phyloP scores from a whole-genome alignment of 1,140 invertebrate species.

The Scaptomyza montana region DNA sequence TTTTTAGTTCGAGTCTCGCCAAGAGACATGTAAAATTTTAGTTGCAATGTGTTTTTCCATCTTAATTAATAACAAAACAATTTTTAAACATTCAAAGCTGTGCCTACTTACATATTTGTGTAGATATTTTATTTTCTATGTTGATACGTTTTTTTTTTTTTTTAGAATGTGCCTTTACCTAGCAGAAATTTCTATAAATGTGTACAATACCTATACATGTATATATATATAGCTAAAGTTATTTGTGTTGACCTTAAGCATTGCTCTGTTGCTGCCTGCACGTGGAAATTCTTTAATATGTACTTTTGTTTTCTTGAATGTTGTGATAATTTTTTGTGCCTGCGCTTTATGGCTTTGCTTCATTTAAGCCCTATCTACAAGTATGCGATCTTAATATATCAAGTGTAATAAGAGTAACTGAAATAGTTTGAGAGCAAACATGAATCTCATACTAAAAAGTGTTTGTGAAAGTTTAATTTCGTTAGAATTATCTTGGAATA shows the following conservation, averaged over 20 bases:
- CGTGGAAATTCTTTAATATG: slow-evolving; percentile 37
- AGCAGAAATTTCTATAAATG: slow-evolving; percentile 10
- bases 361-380: background rate
- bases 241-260: slow-evolving; percentile 51
- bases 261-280: slow-evolving; percentile 27
- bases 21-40: slow-evolving; percentile 38
- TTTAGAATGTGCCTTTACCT: slow-evolving; percentile 27
- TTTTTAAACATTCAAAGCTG: slow-evolving; percentile 37
- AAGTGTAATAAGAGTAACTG: slow-evolving; percentile 2
- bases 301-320: background rate
- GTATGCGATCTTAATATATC: background rate
- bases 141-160: slow-evolving; percentile 19
- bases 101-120: slow-evolving; percentile 22
- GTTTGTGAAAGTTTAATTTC: background rate
- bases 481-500: background rate
- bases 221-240: slow-evolving; percentile 29
- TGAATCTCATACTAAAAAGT: background rate
- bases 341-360: slow-evolving; percentile 25
- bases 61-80: slow-evolving; percentile 40
- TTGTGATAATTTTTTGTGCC: slow-evolving; percentile 2
- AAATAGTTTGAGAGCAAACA: too few species aligned
- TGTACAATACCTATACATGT: slow-evolving; percentile 2
- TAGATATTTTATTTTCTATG: background rate
- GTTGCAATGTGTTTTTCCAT: slow-evolving; percentile 35
- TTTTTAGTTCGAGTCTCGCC: slow-evolving; percentile 4